Percentiles rank a stretch among this genome's conserved stretches.
phyloP scores from a whole-genome alignment of 1,140 invertebrate species.

The Pogonomyrmex barbatus region DNA sequence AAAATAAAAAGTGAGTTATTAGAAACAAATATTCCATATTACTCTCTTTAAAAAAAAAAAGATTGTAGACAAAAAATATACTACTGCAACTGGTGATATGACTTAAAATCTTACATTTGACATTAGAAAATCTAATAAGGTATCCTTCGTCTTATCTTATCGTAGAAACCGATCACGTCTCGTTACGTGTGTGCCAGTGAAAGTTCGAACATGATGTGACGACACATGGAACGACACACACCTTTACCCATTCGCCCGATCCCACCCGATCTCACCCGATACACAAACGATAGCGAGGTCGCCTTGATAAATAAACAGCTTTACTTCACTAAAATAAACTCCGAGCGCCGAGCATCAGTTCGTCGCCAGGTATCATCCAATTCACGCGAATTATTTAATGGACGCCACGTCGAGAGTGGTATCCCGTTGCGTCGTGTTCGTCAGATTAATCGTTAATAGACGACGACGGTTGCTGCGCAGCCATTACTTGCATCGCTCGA shows the following conservation, averaged over 20 bases:
- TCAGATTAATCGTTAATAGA: not conserved
- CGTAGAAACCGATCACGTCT: not conserved
- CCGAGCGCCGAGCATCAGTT: not conserved
- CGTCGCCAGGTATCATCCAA: not conserved
- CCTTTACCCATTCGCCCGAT: not conserved
- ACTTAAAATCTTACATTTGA: too few species aligned
- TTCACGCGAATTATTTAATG: not conserved
- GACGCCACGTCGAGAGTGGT: not conserved
- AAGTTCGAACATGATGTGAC: not conserved
- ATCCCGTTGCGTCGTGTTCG: not conserved
- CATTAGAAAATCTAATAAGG: too few species aligned
- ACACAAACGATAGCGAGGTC: not conserved
- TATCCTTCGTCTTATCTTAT: not conserved
- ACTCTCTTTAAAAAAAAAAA: too few species aligned
- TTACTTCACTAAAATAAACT: not conserved
- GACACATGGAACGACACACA: not conserved
- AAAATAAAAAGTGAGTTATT: too few species aligned
- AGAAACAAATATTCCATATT: too few species aligned
- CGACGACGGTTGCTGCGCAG: too few species aligned
- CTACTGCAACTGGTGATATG: too few species aligned
- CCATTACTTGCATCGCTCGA: not conserved
- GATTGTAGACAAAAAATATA: too few species aligned
- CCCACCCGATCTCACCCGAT: not conserved
- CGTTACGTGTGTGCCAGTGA: not conserved
- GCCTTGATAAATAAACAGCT: not conserved